phyloP scores from a whole-genome alignment of 2,113 vertebrate species.

The Pterophyllum scalare region DNA sequence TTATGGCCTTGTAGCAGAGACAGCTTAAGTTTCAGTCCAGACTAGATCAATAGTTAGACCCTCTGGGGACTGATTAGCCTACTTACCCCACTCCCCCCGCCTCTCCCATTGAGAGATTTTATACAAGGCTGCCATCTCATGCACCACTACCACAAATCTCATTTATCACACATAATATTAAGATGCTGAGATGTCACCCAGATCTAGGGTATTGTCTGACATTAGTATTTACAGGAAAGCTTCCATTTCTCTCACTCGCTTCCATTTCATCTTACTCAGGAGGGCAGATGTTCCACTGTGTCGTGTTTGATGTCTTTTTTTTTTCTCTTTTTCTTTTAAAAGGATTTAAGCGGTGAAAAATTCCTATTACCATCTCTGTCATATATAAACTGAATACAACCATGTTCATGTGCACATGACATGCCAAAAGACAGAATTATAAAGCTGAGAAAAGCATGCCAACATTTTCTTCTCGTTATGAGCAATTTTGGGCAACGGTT shows the following conservation, averaged over 20 bases:
- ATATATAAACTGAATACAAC: neutral
- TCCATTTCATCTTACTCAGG: neutral
- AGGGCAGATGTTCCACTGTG: neutral
- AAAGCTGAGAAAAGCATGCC: neutral
- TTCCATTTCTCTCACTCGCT: neutral
- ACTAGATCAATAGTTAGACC: conserved; percentile 45
- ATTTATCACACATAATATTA: conserved; percentile 28
- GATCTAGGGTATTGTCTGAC: conserved; percentile 59
- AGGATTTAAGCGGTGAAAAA: neutral
- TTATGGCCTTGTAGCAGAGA: conserved; percentile 29
- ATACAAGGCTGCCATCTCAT: conserved; percentile 42
- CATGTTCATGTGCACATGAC: neutral
- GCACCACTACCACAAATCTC: conserved; percentile 24
- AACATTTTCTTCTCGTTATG: neutral
- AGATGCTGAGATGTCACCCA: conserved; percentile 31
- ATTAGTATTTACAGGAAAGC: conserved; percentile 23
- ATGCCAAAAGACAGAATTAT: conserved; percentile 15
- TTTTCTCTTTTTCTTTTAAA: neutral
- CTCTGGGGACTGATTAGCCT: conserved; percentile 46
- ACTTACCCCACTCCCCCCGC: conserved; percentile 34
- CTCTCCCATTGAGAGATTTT: conserved; percentile 24
- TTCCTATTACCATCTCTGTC: neutral
- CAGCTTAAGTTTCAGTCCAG: conserved; percentile 45
- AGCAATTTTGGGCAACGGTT: conserved; percentile 46
- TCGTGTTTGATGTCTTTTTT: neutral